Percentiles rank a stretch among this genome's conserved stretches.
These are phyloP conservation scores for Apamea sordens DNA, from an alignment of 2,888 invertebrate species.

Conservation along the genomic window DNA sequence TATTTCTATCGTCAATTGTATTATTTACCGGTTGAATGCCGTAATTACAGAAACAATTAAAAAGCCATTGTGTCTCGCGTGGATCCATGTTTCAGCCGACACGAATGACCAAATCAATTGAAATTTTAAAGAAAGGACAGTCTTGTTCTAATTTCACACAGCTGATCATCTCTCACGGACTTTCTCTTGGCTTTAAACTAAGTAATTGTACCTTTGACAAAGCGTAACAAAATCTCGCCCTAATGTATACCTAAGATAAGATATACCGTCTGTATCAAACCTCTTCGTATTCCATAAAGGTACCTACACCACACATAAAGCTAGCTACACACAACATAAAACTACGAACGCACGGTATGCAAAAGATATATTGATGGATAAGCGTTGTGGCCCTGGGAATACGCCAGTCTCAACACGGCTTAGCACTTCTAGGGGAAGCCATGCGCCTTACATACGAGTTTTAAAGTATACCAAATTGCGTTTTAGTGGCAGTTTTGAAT, in stretches of 20 bases:
- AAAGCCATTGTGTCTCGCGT: background rate
- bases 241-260: background rate
- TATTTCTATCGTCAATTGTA: background rate
- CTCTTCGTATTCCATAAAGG: background rate
- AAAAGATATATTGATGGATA: slow-evolving; percentile 90
- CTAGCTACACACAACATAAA: slow-evolving; percentile 64
- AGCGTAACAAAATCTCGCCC: background rate
- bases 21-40: too few species aligned
- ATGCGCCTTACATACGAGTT: slow-evolving; percentile 72
- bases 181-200: background rate
- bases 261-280: background rate
- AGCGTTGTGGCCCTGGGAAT: slow-evolving; percentile 86
- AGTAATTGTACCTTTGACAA: too few species aligned
- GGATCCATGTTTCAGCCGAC: background rate
- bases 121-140: background rate
- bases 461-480: slow-evolving; percentile 78
- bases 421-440: slow-evolving; percentile 88
- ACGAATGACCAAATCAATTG: background rate
- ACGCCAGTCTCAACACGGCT: slow-evolving; percentile 87
- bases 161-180: background rate
- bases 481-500: slow-evolving; percentile 72
- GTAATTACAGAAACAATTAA: background rate
- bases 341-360: slow-evolving; percentile 79
- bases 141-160: background rate
- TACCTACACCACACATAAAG: slow-evolving; percentile 35